Conservation (phyloP, 2,797 vertebrate genomes). For the Propithecus perrieri region DNA sequence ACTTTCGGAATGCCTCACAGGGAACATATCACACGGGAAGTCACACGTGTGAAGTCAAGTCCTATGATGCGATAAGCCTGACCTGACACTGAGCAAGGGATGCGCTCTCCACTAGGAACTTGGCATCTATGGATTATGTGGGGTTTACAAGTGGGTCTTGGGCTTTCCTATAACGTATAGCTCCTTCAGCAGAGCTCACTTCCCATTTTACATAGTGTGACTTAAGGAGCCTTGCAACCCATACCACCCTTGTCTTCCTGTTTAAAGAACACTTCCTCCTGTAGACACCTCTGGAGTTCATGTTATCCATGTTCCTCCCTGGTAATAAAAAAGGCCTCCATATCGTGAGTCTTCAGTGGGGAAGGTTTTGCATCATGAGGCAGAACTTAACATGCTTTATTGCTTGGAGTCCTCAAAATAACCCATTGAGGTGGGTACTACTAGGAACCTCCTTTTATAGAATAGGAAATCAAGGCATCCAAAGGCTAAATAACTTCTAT, state of each 20-base stretch:
- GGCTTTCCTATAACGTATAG: not conserved
- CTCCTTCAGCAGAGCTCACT: not conserved
- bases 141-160: not conserved
- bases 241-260: not conserved
- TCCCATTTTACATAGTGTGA: not conserved
- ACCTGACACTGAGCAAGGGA: not conserved
- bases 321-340: not conserved
- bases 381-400: not conserved
- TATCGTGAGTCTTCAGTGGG: not conserved
- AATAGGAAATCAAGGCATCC: not conserved
- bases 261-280: not conserved
- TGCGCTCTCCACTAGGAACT: not conserved
- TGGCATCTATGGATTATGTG: not conserved
- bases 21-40: too few species aligned
- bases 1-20: not conserved
- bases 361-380: not conserved
- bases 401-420: not conserved
- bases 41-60: not conserved
- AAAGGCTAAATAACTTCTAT: not conserved
- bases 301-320: not conserved
- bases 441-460: not conserved
- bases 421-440: not conserved
- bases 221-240: not conserved
- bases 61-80: not conserved
- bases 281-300: not conserved